Conservation (phyloP, 2,888 invertebrate species). For the Apocheima hispidaria region DNA sequence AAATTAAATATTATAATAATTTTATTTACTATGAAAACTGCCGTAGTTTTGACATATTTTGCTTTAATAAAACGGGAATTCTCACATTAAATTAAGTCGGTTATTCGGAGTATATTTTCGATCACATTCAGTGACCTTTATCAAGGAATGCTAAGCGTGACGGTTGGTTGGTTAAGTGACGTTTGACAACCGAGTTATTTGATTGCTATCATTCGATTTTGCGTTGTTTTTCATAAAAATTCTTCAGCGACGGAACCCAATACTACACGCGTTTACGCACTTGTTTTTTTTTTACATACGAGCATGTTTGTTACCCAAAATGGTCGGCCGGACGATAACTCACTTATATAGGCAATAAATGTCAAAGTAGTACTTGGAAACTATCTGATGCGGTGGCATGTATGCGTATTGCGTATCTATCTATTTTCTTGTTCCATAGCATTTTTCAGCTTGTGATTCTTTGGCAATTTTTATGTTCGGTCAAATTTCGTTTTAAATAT, state of each 20-base stretch:
- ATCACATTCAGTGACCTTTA: too few species aligned
- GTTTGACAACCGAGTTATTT: too few species aligned
- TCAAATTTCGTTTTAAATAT: too few species aligned
- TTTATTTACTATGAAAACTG: too few species aligned
- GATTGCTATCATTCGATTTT: too few species aligned
- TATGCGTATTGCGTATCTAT: neutral
- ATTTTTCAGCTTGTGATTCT: neutral
- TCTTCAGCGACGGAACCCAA: conserved; percentile 14
- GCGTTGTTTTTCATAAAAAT: neutral
- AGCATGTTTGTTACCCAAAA: conserved; percentile 51
- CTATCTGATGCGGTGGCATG: conserved; percentile 19
- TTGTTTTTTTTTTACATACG: conserved; percentile 36
- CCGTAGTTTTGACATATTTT: too few species aligned
- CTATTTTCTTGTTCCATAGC: conserved; percentile 4
- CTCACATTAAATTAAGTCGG: too few species aligned
- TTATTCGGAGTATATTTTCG: too few species aligned
- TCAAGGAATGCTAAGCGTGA: too few species aligned
- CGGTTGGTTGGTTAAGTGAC: too few species aligned
- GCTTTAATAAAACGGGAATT: too few species aligned
- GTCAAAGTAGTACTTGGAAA: conserved; percentile 58
- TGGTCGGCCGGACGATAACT: conserved; percentile 63
- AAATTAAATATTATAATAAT: too few species aligned
- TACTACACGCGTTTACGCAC: conserved; percentile 6
- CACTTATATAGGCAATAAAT: conserved; percentile 71
- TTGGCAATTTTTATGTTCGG: neutral